These are phyloP conservation scores for Clarias macrocephalus DNA, from an alignment of 2,113 vertebrate genomes.

Conservation along the genomic window DNA sequence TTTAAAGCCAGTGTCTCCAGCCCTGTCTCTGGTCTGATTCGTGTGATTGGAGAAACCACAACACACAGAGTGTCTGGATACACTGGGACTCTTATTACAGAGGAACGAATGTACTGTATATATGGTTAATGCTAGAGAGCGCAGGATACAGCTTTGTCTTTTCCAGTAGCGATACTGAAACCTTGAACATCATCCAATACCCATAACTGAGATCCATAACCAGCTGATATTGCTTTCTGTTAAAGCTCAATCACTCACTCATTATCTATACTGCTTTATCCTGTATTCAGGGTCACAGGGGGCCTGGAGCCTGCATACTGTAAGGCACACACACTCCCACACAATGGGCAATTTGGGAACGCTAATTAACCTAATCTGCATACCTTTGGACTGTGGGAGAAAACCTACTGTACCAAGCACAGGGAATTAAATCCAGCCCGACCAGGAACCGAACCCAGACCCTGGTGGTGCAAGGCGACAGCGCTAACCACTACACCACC, in stretches of 20 bases:
- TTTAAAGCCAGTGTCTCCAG: background rate
- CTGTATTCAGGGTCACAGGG: no score
- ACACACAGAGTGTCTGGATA: background rate
- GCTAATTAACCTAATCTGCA: no score
- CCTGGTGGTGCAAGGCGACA: no score
- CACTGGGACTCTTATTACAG: background rate
- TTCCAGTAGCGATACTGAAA: background rate
- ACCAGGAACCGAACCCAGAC: no score
- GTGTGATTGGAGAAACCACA: constrained; percentile 12
- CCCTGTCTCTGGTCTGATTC: constrained; percentile 3
- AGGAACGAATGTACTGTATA: background rate
- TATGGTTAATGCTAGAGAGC: background rate
- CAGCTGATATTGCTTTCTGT: background rate
- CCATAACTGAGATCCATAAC: background rate
- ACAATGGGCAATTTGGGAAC: no score
- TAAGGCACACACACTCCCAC: no score
- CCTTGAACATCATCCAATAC: background rate
- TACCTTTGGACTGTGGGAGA: no score
- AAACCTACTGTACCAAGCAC: no score
- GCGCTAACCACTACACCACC: no score
- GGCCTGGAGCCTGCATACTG: no score
- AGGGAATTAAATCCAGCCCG: no score
- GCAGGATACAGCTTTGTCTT: background rate
- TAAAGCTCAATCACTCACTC: background rate
- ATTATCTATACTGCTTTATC: no score